phyloP scores from a whole-genome alignment of 2,888 invertebrate species.

The Pyrrhosoma nymphula region DNA sequence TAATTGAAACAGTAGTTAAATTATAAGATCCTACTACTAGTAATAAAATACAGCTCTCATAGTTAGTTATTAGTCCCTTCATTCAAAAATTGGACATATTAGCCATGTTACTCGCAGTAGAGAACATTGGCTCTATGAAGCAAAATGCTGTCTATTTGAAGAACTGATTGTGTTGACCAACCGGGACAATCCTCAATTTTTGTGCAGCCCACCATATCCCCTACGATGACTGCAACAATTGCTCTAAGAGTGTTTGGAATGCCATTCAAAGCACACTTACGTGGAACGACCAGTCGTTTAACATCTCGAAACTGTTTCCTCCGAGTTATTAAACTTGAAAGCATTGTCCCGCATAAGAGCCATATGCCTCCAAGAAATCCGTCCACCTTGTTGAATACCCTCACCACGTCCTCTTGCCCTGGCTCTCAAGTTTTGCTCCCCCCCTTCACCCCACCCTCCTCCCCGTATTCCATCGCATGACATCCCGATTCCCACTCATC shows the following conservation, averaged over 20 bases:
- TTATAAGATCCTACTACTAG: no score
- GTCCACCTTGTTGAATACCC: not conserved
- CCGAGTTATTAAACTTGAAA: not conserved
- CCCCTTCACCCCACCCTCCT: not conserved
- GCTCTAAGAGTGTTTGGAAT: not conserved
- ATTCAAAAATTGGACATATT: no score
- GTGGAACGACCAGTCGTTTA: not conserved
- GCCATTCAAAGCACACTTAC: not conserved
- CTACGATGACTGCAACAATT: not conserved
- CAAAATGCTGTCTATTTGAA: no score
- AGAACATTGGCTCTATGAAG: no score
- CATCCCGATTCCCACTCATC: slow-evolving; percentile 8
- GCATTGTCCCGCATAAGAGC: not conserved
- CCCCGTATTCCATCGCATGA: not conserved
- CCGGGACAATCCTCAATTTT: not conserved
- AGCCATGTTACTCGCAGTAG: no score
- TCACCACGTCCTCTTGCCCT: not conserved
- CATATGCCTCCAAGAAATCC: not conserved
- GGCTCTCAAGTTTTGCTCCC: not conserved
- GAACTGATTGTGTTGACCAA: not conserved
- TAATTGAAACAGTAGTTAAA: no score
- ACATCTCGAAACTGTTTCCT: not conserved
- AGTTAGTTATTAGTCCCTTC: no score
- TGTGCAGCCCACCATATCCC: not conserved
- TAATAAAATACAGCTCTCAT: no score